Percentiles rank a stretch among this genome's conserved stretches.
These are phyloP conservation scores for Pseudorectes ferrugineus DNA, from an alignment of 2,113 vertebrate species.

Conservation along the genomic window DNA sequence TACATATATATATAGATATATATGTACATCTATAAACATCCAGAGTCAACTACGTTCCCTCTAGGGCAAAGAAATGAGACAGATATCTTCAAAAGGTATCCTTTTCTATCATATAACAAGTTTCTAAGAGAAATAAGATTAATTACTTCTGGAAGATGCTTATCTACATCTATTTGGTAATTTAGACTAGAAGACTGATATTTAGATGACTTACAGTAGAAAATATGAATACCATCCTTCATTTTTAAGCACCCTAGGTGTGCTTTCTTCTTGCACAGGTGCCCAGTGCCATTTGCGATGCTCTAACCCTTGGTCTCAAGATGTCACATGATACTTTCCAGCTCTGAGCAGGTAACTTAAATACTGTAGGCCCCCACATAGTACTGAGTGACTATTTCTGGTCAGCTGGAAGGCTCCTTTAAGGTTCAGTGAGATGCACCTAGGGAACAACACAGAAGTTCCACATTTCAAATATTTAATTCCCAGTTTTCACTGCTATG, in stretches of 20 bases:
- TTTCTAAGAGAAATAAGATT: background rate
- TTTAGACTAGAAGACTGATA: background rate
- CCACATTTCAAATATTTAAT: background rate
- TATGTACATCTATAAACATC: background rate
- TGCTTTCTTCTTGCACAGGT: background rate
- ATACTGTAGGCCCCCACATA: too few species aligned
- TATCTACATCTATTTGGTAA: background rate
- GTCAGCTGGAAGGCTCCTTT: background rate
- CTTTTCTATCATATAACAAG: background rate
- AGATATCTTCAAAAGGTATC: background rate
- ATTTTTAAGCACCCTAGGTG: background rate
- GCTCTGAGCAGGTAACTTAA: background rate
- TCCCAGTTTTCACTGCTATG: background rate
- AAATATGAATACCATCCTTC: background rate
- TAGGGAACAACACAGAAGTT: accelerated
- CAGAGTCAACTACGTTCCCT: background rate
- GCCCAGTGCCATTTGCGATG: background rate
- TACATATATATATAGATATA: too few species aligned
- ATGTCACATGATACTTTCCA: background rate
- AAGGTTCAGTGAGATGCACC: background rate
- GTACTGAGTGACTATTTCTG: background rate
- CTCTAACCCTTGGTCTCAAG: background rate
- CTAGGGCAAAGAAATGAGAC: background rate
- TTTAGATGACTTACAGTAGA: background rate
- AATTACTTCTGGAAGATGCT: background rate